phyloP scores from a whole-genome alignment of 2,797 vertebrate species.

The Tenualosa ilisha region DNA sequence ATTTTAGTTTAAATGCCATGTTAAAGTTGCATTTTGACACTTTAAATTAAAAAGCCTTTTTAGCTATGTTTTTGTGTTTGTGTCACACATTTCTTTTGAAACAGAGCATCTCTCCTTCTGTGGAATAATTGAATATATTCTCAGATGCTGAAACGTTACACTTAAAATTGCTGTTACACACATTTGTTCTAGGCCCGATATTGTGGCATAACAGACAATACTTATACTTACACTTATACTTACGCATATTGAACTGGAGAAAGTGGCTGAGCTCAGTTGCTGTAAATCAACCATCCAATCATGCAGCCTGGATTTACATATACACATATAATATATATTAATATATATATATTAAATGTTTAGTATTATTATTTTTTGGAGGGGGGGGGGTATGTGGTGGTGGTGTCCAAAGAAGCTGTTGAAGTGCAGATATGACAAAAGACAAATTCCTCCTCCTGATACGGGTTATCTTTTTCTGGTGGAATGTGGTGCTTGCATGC shows the following conservation, averaged over 20 bases:
- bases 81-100: neutral
- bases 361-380: neutral
- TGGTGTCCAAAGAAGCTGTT: neutral
- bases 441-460: neutral
- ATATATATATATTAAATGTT: neutral
- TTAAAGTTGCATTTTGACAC: neutral
- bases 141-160: neutral
- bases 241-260: neutral
- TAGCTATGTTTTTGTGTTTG: neutral
- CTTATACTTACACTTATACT: neutral
- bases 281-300: neutral
- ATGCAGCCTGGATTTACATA: neutral
- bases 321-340: neutral
- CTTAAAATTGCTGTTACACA: neutral
- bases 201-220: neutral
- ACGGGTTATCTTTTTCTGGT: slow-evolving; percentile 32
- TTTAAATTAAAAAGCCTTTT: neutral
- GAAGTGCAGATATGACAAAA: neutral
- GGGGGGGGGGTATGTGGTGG: neutral
- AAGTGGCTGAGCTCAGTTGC: neutral
- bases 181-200: neutral
- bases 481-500: slow-evolving; percentile 35
- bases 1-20: neutral
- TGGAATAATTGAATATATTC: neutral
- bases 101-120: neutral